Evolutionary conservation across 2,113 vertebrate species (phyloP).

Genomic region (Gadus chalcogrammus): DNA sequence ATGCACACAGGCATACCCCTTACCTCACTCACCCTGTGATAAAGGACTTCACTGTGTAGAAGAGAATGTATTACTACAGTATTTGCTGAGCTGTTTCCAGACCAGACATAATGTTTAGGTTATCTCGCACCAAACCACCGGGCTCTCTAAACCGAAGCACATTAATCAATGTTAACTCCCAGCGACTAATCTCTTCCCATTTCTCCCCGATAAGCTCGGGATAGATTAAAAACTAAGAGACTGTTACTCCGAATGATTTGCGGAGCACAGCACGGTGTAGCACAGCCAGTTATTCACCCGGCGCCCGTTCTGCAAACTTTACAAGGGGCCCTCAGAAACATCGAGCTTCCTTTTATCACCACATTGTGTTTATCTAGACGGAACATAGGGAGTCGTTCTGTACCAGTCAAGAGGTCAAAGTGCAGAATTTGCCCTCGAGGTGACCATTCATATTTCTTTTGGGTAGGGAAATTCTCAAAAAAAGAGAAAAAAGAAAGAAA

Average conservation of each 20-base stretch:
- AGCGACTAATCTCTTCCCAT: conserved; percentile 54
- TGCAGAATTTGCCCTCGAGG: conserved; percentile 45
- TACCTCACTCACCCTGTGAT: too few species aligned
- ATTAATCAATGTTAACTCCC: conserved; percentile 61
- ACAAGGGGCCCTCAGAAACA: conserved; percentile 30
- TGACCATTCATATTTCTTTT: conserved; percentile 50
- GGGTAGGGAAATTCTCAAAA: conserved; percentile 30
- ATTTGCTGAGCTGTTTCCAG: conserved; percentile 29
- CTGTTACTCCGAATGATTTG: conserved; percentile 60
- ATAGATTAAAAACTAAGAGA: conserved; percentile 46
- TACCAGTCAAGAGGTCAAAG: conserved; percentile 39
- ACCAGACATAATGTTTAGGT: conserved; percentile 1
- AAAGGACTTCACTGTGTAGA: conserved; percentile 7
- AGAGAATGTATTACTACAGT: conserved; percentile 39
- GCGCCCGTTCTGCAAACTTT: neutral
- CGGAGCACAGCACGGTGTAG: conserved; percentile 10
- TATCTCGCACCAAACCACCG: conserved; percentile 45
- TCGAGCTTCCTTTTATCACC: conserved; percentile 31
- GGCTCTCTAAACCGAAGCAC: conserved; percentile 44
- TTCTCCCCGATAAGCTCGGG: conserved; percentile 62
- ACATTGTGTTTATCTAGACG: conserved; percentile 49
- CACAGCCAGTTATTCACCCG: conserved; percentile 40
- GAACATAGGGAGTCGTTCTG: conserved; percentile 45
- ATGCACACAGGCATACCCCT: neutral
- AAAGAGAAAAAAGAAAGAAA: neutral